phyloP scores from a whole-genome alignment of 2,888 invertebrate species.

The Parelbella ahira region DNA sequence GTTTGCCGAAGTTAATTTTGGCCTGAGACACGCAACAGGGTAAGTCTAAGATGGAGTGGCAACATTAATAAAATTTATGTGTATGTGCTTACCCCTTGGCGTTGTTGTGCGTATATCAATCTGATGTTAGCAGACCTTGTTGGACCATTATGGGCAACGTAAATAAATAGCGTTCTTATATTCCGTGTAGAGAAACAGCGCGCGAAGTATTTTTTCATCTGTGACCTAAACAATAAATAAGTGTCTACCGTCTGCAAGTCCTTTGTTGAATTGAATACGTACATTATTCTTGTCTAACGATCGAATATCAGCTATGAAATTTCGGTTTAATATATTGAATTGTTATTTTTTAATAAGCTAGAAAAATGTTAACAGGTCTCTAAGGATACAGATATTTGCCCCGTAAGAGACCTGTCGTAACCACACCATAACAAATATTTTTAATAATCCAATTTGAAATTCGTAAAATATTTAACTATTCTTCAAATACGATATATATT shows the following conservation, averaged over 20 bases:
- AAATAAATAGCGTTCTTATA: slow-evolving; percentile 12
- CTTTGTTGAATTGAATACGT: slow-evolving; percentile 18
- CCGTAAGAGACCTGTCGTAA: too few species aligned
- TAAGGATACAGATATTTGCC: too few species aligned
- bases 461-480: too few species aligned
- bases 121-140: slow-evolving; percentile 24
- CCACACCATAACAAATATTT: too few species aligned
- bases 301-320: too few species aligned
- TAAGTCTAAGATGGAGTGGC: slow-evolving; percentile 42
- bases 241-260: slow-evolving; percentile 11
- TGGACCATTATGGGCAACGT: slow-evolving; percentile 18
- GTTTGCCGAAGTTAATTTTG: slow-evolving; percentile 58
- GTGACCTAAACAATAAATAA: slow-evolving; percentile 9
- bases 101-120: slow-evolving; percentile 30
- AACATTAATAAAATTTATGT: slow-evolving; percentile 60
- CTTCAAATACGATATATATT: neutral
- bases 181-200: slow-evolving; percentile 5
- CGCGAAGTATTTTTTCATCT: neutral
- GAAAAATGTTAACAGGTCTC: too few species aligned
- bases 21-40: slow-evolving; percentile 51
- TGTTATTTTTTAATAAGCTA: too few species aligned
- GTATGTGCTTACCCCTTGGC: slow-evolving; percentile 37
- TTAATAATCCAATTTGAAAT: too few species aligned
- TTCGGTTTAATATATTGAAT: too few species aligned
- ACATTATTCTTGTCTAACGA: too few species aligned